Evolutionary conservation across 2,797 vertebrate genomes (phyloP), one percentile per base, ranked within the genome.

Genomic region (Dicrostonyx torquatus): DNA sequence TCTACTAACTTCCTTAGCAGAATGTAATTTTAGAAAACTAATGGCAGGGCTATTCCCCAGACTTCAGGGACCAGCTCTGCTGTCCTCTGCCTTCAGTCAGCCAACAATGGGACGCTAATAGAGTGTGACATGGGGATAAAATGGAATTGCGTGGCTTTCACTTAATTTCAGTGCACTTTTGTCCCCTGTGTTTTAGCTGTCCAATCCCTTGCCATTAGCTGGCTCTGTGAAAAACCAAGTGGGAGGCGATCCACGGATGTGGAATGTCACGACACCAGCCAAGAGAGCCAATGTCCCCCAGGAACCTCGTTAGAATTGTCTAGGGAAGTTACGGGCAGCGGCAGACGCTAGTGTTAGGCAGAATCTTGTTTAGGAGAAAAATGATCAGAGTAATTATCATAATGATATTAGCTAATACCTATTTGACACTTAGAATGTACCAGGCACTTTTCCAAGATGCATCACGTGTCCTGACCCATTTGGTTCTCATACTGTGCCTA

Each of bases 11-110:
- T 91, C 40, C 76, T 10, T 22, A 53, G 55, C 37, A 70, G 90
- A 87, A 94, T 97, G 93, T n/a, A 93, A 58, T 66, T 97, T 97
- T 91, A 93, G 92, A 91, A 96, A 96, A 72, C 77, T 94, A 89
- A 82, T 88, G 70, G 78, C 82, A 89, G 0, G 6, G 70, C 50
- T 95, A 0, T 93, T 96, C 78, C 70, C 90, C 75, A 93, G 91
- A 78, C 66, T 93, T 90, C 55, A n/a, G 62, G 70, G 90, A 76
- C 80, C 1, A 77, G 76, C 70, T 75, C 68, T 91, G 12, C 80
- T 92, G 48, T 58, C 34, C 53, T 97, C 4, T 20, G 89, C 96
- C 90, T 95, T 91, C 20, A 90, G 66, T 20, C 77, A 96, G 50
- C 1, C 2, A 1, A 34, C 76, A 84, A 53, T 73, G 53, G 85